Conservation (phyloP, 2,888 invertebrate genomes). For the Cryptocephalus moraei region DNA sequence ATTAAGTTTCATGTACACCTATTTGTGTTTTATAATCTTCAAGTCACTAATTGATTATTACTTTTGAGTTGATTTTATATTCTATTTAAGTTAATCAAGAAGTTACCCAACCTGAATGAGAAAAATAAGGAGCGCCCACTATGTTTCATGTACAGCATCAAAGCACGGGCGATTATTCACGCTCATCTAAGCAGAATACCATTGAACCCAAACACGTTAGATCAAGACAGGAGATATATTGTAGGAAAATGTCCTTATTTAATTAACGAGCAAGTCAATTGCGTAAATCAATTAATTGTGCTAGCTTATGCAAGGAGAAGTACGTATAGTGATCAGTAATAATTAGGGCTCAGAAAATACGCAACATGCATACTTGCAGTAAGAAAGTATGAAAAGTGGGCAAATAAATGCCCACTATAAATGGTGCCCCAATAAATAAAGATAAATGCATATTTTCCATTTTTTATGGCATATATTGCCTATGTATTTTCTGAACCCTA, state of each 20-base stretch:
- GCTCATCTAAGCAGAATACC: conserved; percentile 85
- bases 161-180: conserved; percentile 88
- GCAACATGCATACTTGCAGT: no score
- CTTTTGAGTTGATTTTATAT: not conserved
- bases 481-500: no score
- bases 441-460: no score
- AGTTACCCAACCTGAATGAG: conserved; percentile 83
- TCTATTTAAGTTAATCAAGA: conserved; percentile 65
- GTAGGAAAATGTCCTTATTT: conserved; percentile 89
- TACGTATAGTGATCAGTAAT: conserved; percentile 36
- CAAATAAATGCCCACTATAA: no score
- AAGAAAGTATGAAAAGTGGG: no score
- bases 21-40: not conserved
- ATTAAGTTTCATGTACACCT: no score
- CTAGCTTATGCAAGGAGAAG: conserved; percentile 83
- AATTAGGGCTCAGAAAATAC: no score
- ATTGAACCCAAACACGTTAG: conserved; percentile 66
- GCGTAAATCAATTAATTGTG: conserved; percentile 87
- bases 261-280: conserved; percentile 94
- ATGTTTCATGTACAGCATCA: conserved; percentile 85
- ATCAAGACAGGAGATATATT: conserved; percentile 74
- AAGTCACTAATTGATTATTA: not conserved
- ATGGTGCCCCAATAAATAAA: no score
- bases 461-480: no score
- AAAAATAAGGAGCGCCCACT: conserved; percentile 94